phyloP scores from a whole-genome alignment of 2,797 vertebrate genomes.

The Danio jaintianensis region DNA sequence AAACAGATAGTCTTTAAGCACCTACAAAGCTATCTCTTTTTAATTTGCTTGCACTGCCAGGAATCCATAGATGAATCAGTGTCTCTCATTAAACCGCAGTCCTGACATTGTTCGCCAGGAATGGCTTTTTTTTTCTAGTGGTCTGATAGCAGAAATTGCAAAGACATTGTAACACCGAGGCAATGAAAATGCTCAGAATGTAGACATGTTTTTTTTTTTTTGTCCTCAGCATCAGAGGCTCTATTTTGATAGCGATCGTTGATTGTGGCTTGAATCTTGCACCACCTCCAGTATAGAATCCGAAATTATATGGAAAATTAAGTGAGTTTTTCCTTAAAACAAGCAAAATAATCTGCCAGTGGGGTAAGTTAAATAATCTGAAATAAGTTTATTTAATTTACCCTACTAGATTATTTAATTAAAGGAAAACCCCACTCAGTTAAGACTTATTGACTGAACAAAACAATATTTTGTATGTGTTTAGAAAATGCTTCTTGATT shows the following conservation, averaged over 20 bases:
- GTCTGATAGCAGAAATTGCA: slow-evolving; percentile 35
- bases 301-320: too few relatives aligned
- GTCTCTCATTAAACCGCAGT: slow-evolving; percentile 51
- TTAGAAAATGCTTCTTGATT: too few relatives aligned
- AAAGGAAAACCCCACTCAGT: too few relatives aligned
- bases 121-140: slow-evolving; percentile 23
- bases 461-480: too few relatives aligned
- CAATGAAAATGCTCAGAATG: slow-evolving; percentile 26
- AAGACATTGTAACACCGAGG: slow-evolving; percentile 16
- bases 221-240: not conserved
- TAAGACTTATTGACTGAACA: too few relatives aligned
- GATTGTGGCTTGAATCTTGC: slow-evolving; percentile 1
- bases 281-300: not conserved
- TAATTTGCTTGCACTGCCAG: slow-evolving; percentile 44
- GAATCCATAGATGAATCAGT: slow-evolving; percentile 36
- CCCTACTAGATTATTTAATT: too few relatives aligned
- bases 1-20: slow-evolving; percentile 44
- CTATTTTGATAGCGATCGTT: slow-evolving; percentile 13
- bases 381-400: too few relatives aligned
- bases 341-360: too few relatives aligned
- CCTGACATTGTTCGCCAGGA: slow-evolving; percentile 47
- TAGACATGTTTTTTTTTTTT: slow-evolving; percentile 1
- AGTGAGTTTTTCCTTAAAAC: too few relatives aligned
- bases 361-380: too few relatives aligned
- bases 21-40: slow-evolving; percentile 51